Base-by-base conservation (phyloP, 2,113 vertebrate genomes). In the Callipepla squamata region DNA sequence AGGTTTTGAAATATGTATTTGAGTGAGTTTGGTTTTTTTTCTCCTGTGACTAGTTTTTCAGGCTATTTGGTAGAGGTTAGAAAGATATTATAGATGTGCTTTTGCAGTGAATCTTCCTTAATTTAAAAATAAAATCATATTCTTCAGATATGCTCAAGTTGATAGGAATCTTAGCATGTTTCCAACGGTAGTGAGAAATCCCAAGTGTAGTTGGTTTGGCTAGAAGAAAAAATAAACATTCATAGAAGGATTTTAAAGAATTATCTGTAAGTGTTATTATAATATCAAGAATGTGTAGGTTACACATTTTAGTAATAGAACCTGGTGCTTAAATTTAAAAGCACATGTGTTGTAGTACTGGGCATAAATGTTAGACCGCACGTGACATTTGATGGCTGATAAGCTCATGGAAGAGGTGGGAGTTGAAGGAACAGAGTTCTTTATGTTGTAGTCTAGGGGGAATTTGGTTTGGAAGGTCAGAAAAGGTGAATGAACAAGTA, bases 321-420 rank as follows among this genome's bases (percentile, higher is more conserved):
- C 22, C 32, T 67, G 48, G 7, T 58, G 58, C 65, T 70, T n/a
- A 11, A 38, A 6, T 66, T 2, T 5, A 0, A 0, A 42, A 26
- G 28, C 18, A 8, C 36, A 1, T 45, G 1, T 0, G 3, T 8
- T 8, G 20, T 22, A 34, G 51, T 4, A 17, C 30, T 13, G 8
- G 61, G n/a, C 10, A 7, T 22, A 16, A 76, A 28, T 45, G 32
- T 14, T 14, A 32, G 47, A 32, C n/a, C 1, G 1, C 47, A 8
- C 7, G n/a, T 11, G 59, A 26, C 36, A 28, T 48, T 38, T 11
- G 38, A 59, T 16, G 32, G 70, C 32, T 36, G 38, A 14, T 65
- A 50, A 53, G 62, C 69, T 44, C 21, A 28, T 51, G 32, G 40
- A 11, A 45, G 45, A 34, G 59, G 26, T 40, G 40, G 36, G 34